Evolutionary conservation across 2,888 invertebrate species (phyloP).

Genomic region (Stenurella melanura): DNA sequence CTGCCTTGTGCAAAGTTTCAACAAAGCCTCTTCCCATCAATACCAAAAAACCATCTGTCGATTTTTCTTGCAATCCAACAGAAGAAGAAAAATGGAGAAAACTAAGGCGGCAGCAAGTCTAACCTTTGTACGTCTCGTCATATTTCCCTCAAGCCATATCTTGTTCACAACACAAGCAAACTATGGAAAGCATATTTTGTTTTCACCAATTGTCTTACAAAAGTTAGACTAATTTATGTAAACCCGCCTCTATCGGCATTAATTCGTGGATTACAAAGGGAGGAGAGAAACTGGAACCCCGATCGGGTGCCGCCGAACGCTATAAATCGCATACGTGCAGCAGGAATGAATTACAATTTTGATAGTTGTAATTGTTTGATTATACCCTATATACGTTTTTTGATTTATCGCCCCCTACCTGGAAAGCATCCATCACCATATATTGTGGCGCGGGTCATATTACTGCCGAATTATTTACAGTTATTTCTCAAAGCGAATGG

Average conservation of each 20-base stretch:
- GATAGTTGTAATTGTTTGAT: constrained; percentile 70
- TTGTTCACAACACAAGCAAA: too few relatives aligned
- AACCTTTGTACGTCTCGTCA: too few relatives aligned
- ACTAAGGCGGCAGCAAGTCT: too few relatives aligned
- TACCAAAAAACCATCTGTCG: too few relatives aligned
- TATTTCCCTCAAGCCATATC: too few relatives aligned
- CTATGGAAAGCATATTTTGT: background rate
- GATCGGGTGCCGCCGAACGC: constrained; percentile 56
- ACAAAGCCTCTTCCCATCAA: too few relatives aligned
- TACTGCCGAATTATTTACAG: background rate
- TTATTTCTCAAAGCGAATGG: background rate
- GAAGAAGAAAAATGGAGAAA: too few relatives aligned
- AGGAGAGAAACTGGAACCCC: constrained; percentile 46
- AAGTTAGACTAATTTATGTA: constrained; percentile 50
- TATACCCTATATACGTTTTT: constrained; percentile 63
- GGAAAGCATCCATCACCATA: constrained; percentile 17
- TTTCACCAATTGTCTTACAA: background rate
- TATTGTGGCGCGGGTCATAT: background rate
- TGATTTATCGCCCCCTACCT: constrained; percentile 37
- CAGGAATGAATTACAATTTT: constrained; percentile 69
- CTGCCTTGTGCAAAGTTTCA: too few relatives aligned
- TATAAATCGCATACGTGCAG: constrained; percentile 68
- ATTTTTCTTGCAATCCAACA: too few relatives aligned
- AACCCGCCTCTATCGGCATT: constrained; percentile 56
- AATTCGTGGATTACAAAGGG: constrained; percentile 58